Conservation (phyloP, 1,140 invertebrate species). For the Drosophila chauvacae region DNA sequence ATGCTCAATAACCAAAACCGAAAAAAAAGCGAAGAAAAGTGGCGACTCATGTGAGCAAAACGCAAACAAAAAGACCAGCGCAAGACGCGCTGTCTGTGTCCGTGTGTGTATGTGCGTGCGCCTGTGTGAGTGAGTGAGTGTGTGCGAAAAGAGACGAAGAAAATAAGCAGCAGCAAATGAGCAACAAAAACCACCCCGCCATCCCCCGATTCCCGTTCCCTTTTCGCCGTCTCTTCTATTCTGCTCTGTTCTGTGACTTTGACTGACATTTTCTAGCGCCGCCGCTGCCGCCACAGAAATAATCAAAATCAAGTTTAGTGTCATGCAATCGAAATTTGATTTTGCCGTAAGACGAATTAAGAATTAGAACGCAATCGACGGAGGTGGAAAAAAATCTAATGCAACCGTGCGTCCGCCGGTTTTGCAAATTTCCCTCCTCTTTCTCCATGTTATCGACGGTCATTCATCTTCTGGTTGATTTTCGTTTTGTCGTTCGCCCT, state of each 20-base stretch:
- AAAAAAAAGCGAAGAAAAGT: slow-evolving; percentile 59
- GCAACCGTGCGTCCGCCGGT: slow-evolving; percentile 62
- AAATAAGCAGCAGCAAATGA: slow-evolving; percentile 53
- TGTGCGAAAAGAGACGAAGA: slow-evolving; percentile 56
- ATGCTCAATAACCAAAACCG: slow-evolving; percentile 58
- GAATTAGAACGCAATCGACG: not conserved
- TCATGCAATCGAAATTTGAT: slow-evolving; percentile 22
- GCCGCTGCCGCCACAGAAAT: slow-evolving; percentile 29
- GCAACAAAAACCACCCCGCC: slow-evolving; percentile 58
- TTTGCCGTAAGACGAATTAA: slow-evolving; percentile 4
- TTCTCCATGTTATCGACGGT: slow-evolving; percentile 70
- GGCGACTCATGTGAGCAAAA: slow-evolving; percentile 68
- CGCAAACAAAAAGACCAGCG: slow-evolving; percentile 69
- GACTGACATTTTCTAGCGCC: slow-evolving; percentile 60
- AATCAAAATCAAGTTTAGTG: slow-evolving; percentile 62
- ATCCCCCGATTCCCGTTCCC: slow-evolving; percentile 40
- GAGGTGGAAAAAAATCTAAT: slow-evolving; percentile 35
- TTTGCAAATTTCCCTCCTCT: slow-evolving; percentile 59
- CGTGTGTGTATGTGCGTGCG: slow-evolving; percentile 27
- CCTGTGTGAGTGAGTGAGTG: slow-evolving; percentile 19
- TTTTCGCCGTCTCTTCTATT: slow-evolving; percentile 39
- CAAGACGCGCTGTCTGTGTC: slow-evolving; percentile 60
- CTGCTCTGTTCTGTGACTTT: slow-evolving; percentile 62
- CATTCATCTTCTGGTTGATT: slow-evolving; percentile 78
- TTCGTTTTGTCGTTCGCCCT: slow-evolving; percentile 59